Conservation (phyloP, 1,140 invertebrate genomes). For the Phymastichus coffea region DNA sequence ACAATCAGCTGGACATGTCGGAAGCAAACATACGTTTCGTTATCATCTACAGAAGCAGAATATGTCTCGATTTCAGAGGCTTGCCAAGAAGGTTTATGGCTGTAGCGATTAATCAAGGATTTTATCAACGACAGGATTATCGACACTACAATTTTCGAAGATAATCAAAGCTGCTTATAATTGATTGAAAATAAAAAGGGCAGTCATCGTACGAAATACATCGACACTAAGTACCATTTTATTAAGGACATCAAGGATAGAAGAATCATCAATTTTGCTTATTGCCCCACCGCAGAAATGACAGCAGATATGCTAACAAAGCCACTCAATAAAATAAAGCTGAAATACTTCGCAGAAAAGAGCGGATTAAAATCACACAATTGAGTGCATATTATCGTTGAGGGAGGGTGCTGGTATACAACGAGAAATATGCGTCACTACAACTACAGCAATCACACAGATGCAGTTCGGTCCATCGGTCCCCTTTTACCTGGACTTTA, state of each 20-base stretch:
- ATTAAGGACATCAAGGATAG: slow-evolving; percentile 26
- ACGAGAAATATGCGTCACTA: no score
- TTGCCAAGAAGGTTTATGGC: neutral
- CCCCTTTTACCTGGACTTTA: no score
- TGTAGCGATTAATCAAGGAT: slow-evolving; percentile 2
- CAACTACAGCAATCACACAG: no score
- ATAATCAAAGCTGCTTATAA: slow-evolving; percentile 14
- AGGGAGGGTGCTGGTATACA: no score
- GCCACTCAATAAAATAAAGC: slow-evolving; percentile 24
- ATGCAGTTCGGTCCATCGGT: no score
- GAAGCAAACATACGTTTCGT: slow-evolving; percentile 23
- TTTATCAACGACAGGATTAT: slow-evolving; percentile 1
- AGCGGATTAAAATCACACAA: no score
- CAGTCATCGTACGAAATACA: no score
- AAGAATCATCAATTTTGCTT: slow-evolving; percentile 14
- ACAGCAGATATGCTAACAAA: slow-evolving; percentile 33
- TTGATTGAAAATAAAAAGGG: no score
- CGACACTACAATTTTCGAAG: slow-evolving; percentile 17
- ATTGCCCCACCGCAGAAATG: slow-evolving; percentile 34
- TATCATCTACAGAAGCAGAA: slow-evolving; percentile 36
- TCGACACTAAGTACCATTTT: slow-evolving; percentile 29
- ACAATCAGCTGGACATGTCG: slow-evolving; percentile 24
- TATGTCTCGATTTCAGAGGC: slow-evolving; percentile 28
- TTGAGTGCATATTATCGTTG: no score
- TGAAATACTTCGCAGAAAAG: slow-evolving; percentile 1